These are phyloP conservation scores for Chrysogorgia sp. DNA, from an alignment of 92 coral and sea anemone species.

Conservation along the genomic window DNA sequence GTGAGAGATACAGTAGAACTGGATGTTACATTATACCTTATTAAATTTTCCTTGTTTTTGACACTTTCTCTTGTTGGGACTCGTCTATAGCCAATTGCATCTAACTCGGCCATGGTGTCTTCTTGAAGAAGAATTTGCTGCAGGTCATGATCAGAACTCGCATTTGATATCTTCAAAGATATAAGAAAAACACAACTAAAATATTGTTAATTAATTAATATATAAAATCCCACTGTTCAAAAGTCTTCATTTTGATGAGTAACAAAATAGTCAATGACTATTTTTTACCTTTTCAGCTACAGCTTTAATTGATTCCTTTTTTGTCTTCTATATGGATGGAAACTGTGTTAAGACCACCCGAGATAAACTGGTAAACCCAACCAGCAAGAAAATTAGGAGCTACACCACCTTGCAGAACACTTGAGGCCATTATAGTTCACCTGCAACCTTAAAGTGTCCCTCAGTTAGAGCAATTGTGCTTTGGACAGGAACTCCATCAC, in stretches of 20 bases:
- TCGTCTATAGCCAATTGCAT: not conserved
- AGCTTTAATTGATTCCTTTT: not conserved
- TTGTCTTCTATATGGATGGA: not conserved
- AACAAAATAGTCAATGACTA: not conserved
- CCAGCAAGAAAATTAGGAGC: not conserved
- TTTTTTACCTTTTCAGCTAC: not conserved
- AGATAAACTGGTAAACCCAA: not conserved
- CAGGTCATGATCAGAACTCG: not conserved
- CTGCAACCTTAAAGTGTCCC: conserved; percentile 24
- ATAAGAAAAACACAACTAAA: not conserved
- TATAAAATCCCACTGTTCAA: not conserved
- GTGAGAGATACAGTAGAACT: not conserved
- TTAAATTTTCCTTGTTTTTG: not conserved
- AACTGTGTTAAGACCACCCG: not conserved
- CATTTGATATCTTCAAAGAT: not conserved
- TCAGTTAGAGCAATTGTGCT: not conserved
- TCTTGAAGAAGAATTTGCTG: not conserved
- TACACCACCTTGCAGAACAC: conserved; percentile 15
- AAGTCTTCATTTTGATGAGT: not conserved
- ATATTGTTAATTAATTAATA: not conserved
- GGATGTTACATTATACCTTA: not conserved
- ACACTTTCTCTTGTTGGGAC: not conserved
- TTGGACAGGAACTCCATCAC: not conserved
- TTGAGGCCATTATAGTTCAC: not conserved
- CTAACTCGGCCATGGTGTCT: not conserved